Evolutionary conservation across 2,113 vertebrate species (phyloP).

Genomic region (Cebus imitator): DNA sequence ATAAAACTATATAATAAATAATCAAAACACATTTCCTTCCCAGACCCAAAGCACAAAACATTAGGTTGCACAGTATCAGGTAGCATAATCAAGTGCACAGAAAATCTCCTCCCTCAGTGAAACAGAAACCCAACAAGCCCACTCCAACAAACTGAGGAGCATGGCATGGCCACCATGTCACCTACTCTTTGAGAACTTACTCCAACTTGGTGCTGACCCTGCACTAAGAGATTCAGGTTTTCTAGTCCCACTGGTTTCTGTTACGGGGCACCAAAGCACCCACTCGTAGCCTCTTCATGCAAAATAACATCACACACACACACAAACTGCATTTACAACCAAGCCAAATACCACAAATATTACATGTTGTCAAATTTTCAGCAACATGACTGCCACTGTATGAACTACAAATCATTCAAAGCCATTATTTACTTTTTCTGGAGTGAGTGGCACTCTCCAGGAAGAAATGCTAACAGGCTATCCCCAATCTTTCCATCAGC

Average conservation of each 20-base stretch:
- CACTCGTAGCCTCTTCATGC: not conserved
- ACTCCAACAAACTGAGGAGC: not conserved
- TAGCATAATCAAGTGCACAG: not conserved
- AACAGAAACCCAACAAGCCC: not conserved
- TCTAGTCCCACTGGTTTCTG: not conserved
- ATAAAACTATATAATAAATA: not conserved
- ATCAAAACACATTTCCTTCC: not conserved
- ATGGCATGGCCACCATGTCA: not conserved
- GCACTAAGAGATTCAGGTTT: not conserved
- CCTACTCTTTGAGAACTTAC: not conserved
- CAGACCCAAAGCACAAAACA: not conserved
- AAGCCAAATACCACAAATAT: not conserved
- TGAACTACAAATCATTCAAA: not conserved
- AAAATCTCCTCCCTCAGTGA: not conserved
- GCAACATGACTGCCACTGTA: not conserved
- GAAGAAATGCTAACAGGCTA: not conserved
- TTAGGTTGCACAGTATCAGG: not conserved
- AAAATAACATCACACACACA: not conserved
- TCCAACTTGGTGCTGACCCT: not conserved
- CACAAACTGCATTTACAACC: not conserved
- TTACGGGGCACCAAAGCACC: not conserved
- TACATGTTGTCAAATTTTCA: not conserved
- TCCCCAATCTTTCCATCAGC: not conserved
- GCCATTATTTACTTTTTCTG: not conserved
- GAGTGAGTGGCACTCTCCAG: not conserved